Percentiles rank a stretch among this genome's conserved stretches.
Evolutionary conservation across 2,888 invertebrate genomes (phyloP).

Genomic region (Macropis europaea): DNA sequence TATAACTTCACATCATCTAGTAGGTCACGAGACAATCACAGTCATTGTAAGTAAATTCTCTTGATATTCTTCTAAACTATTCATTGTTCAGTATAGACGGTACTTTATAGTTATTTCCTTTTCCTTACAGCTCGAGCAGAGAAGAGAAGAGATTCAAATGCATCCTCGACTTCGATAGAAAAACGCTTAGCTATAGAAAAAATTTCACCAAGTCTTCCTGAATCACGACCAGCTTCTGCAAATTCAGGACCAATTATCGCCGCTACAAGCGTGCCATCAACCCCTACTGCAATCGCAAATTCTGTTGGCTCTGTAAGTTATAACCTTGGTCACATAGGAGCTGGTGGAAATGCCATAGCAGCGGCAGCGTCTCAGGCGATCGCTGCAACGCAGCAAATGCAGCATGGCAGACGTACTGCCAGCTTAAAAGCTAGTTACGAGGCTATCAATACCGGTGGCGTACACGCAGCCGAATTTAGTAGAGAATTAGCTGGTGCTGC

Average conservation of each 20-base stretch:
- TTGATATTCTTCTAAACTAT: neutral
- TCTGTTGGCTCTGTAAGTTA: slow-evolving; percentile 82
- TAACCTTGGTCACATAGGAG: slow-evolving; percentile 90
- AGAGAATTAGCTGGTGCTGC: slow-evolving; percentile 87
- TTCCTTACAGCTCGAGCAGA: slow-evolving; percentile 83
- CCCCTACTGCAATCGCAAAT: slow-evolving; percentile 74
- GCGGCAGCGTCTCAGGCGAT: slow-evolving; percentile 98
- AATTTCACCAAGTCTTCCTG: slow-evolving; percentile 73
- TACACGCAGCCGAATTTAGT: slow-evolving; percentile 86
- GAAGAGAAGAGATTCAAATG: slow-evolving; percentile 88
- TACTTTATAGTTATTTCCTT: neutral
- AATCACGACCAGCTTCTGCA: slow-evolving; percentile 75
- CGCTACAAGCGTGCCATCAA: slow-evolving; percentile 70
- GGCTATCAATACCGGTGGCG: slow-evolving; percentile 87
- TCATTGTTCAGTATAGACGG: neutral
- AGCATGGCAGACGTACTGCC: slow-evolving; percentile 95
- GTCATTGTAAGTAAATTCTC: slow-evolving; percentile 72
- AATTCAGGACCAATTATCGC: slow-evolving; percentile 76
- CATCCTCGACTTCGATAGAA: slow-evolving; percentile 80
- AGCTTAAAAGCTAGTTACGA: slow-evolving; percentile 97
- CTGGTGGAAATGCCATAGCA: slow-evolving; percentile 93
- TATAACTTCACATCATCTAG: slow-evolving; percentile 80
- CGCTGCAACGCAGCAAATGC: slow-evolving; percentile 97
- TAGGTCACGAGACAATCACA: slow-evolving; percentile 77
- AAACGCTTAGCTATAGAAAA: slow-evolving; percentile 80